Evolutionary conservation across 2,797 vertebrate species (phyloP).

Genomic region (Poeciliopsis paucimaculata): DNA sequence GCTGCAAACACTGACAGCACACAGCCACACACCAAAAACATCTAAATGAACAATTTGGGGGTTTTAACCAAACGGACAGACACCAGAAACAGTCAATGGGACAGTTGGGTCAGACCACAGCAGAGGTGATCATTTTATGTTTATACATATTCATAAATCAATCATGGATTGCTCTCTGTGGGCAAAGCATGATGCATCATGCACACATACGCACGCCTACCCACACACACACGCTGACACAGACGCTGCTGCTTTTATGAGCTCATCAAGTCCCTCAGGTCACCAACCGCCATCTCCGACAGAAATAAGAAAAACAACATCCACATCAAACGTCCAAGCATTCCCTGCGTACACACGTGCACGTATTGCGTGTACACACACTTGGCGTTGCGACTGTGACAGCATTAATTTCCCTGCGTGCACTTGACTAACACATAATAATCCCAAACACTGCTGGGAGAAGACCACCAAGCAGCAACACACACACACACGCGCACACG

Average conservation of each 20-base stretch:
- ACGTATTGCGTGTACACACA: constrained; percentile 42
- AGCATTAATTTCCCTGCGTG: constrained; percentile 81
- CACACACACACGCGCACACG: constrained; percentile 43
- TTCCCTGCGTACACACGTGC: constrained; percentile 47
- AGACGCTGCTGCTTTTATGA: constrained; percentile 68
- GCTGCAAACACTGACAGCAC: constrained; percentile 45
- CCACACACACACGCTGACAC: constrained; percentile 23
- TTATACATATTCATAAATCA: constrained; percentile 68
- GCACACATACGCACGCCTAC: constrained; percentile 29
- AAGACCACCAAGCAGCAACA: constrained; percentile 72
- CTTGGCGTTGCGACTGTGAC: constrained; percentile 66
- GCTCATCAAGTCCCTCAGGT: constrained; percentile 79
- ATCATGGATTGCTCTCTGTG: constrained; percentile 44
- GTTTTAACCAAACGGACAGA: constrained; percentile 39
- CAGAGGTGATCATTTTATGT: constrained; percentile 62
- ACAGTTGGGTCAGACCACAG: constrained; percentile 45
- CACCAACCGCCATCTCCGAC: constrained; percentile 75
- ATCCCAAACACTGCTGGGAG: constrained; percentile 72
- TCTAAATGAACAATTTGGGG: constrained; percentile 6
- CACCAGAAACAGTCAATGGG: constrained; percentile 40
- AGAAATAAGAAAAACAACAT: constrained; percentile 66
- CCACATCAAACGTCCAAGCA: constrained; percentile 73
- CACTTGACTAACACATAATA: constrained; percentile 81
- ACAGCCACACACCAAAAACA: constrained; percentile 43
- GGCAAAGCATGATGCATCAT: constrained; percentile 29